Percentiles rank a stretch among this genome's conserved stretches.
Evolutionary conservation across 2,888 invertebrate genomes (phyloP).

Genomic region (Patella ulyssiponensis): DNA sequence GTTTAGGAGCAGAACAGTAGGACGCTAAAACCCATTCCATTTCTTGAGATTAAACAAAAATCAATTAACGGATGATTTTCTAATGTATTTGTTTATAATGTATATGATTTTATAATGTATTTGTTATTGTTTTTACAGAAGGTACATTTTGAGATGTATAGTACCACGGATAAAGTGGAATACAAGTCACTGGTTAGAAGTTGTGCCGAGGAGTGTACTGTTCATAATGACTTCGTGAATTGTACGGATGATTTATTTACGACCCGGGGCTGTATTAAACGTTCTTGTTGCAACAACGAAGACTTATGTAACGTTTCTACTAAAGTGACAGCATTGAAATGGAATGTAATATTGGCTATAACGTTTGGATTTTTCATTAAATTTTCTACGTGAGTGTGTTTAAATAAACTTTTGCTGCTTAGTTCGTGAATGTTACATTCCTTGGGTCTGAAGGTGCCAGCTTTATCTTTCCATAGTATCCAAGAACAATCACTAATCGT

Average conservation of each 20-base stretch:
- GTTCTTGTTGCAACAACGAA: constrained; percentile 52
- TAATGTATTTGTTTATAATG: background rate
- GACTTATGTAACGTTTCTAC: constrained; percentile 52
- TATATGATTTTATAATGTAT: background rate
- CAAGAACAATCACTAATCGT: no score
- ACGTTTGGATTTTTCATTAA: no score
- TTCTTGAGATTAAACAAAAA: background rate
- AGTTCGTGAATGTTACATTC: no score
- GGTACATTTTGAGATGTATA: constrained; percentile 55
- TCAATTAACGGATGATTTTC: background rate
- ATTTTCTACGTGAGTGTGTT: no score
- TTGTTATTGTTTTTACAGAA: constrained; percentile 47
- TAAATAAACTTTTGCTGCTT: no score
- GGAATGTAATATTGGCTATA: no score
- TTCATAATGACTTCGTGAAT: constrained; percentile 55
- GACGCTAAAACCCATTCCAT: background rate
- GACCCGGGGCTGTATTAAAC: constrained; percentile 53
- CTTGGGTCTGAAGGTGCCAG: no score
- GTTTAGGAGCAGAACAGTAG: no score
- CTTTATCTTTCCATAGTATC: no score
- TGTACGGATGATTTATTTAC: constrained; percentile 46
- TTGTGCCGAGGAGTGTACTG: constrained; percentile 52
- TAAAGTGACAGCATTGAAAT: no score
- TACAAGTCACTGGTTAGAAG: constrained; percentile 55
- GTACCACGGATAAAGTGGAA: constrained; percentile 40